phyloP scores from a whole-genome alignment of 2,888 invertebrate species.

The Apocheima hispidaria region DNA sequence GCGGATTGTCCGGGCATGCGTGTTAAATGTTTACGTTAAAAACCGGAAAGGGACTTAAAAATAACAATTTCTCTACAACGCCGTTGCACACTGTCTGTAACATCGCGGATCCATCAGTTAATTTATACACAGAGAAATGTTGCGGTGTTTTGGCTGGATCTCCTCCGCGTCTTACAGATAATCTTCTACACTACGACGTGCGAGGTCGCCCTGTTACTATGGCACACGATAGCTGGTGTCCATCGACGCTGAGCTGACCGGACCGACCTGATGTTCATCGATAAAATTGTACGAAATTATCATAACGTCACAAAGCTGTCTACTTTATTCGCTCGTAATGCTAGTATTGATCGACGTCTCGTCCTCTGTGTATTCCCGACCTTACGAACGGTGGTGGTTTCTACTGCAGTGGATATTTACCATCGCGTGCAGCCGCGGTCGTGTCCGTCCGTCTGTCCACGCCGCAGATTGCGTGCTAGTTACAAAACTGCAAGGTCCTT shows the following conservation, averaged over 20 bases:
- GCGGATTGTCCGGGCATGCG: too few species aligned
- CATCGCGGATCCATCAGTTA: neutral
- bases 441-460: neutral
- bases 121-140: neutral
- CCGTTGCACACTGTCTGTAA: neutral
- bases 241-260: neutral
- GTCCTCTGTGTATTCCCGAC: neutral
- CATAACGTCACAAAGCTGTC: neutral
- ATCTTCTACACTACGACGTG: neutral
- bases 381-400: neutral
- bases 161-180: neutral
- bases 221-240: too few species aligned
- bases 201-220: neutral
- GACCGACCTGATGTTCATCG: too few species aligned
- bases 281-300: neutral
- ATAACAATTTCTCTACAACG: neutral
- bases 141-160: neutral
- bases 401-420: neutral
- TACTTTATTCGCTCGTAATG: neutral
- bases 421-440: slow-evolving; percentile 5
- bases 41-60: too few species aligned
- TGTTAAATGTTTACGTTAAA: too few species aligned
- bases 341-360: neutral
- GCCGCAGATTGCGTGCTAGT: neutral
- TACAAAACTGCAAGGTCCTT: neutral